Evolutionary conservation across 2,797 vertebrate species (phyloP).

Genomic region (Sitta carolinensis): DNA sequence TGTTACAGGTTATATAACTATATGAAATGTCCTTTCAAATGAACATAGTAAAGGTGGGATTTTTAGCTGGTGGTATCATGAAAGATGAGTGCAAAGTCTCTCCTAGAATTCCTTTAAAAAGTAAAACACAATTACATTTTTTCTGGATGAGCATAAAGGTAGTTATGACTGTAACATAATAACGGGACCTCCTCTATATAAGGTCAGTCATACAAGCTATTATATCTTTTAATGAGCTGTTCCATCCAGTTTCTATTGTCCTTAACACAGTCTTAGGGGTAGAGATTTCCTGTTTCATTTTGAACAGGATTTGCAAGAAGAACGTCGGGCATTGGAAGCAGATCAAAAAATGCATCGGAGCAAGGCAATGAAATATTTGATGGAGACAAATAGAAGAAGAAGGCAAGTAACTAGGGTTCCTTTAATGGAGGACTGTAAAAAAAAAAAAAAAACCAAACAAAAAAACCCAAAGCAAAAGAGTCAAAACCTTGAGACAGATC

Average conservation of each 20-base stretch:
- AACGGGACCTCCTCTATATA: neutral
- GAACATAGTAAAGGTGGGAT: neutral
- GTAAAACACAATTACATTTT: neutral
- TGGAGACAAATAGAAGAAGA: slow-evolving; percentile 88
- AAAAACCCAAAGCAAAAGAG: neutral
- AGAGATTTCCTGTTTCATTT: slow-evolving; percentile 74
- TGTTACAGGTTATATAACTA: neutral
- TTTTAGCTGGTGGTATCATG: neutral
- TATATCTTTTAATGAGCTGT: neutral
- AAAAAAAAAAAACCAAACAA: neutral
- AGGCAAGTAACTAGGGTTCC: slow-evolving; percentile 77
- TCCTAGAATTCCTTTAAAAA: neutral
- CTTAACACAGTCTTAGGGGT: slow-evolving; percentile 72
- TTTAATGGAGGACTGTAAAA: neutral
- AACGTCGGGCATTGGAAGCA: slow-evolving; percentile 79
- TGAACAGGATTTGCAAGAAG: slow-evolving; percentile 77
- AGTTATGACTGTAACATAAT: neutral
- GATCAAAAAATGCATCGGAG: slow-evolving; percentile 83
- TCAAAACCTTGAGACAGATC: neutral
- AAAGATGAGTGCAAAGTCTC: neutral
- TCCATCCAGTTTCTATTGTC: neutral
- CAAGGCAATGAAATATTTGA: slow-evolving; percentile 79
- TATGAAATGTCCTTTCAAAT: neutral
- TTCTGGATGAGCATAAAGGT: neutral
- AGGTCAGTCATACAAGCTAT: neutral